These are phyloP conservation scores for Argyra leucocephala DNA, from an alignment of 2,888 invertebrate genomes.

Conservation along the genomic window DNA sequence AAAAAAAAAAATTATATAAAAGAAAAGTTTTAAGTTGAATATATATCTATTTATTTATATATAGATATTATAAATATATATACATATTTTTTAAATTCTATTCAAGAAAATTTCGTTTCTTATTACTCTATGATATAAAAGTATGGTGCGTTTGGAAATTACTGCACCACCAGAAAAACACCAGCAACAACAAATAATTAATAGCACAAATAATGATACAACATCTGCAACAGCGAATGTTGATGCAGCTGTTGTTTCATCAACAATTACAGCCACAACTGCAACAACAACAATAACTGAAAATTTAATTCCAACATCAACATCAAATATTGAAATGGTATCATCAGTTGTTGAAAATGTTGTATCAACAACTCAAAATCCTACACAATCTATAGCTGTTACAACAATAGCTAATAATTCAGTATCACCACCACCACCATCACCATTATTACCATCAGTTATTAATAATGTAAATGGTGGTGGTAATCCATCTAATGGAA, in stretches of 20 bases:
- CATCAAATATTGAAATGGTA: background rate
- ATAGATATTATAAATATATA: slow-evolving; percentile 18
- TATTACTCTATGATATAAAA: slow-evolving; percentile 22
- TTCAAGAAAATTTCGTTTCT: slow-evolving; percentile 12
- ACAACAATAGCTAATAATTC: too few relatives aligned
- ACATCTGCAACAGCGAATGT: slow-evolving; percentile 4
- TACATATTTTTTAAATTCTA: slow-evolving; percentile 9
- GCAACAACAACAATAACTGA: background rate
- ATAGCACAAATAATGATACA: slow-evolving; percentile 7
- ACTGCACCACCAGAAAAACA: slow-evolving; percentile 32
- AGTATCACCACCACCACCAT: background rate
- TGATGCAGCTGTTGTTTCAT: slow-evolving; percentile 1
- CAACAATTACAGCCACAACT: slow-evolving; percentile 13
- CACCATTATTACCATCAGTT: background rate
- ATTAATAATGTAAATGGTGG: background rate
- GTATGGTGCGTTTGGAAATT: slow-evolving; percentile 42
- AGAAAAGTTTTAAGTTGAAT: too few relatives aligned
- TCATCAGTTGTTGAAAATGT: background rate
- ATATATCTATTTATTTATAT: too few relatives aligned
- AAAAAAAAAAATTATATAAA: background rate
- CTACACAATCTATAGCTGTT: too few relatives aligned
- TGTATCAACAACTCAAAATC: background rate
- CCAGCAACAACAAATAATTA: slow-evolving; percentile 21
- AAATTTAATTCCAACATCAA: background rate
- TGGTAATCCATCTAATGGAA: background rate